A percentile compares a stretch with the other conserved stretches of the same genome.
phyloP scores from a whole-genome alignment of 1,140 invertebrate species.

The Hylaeus anthracinus region DNA sequence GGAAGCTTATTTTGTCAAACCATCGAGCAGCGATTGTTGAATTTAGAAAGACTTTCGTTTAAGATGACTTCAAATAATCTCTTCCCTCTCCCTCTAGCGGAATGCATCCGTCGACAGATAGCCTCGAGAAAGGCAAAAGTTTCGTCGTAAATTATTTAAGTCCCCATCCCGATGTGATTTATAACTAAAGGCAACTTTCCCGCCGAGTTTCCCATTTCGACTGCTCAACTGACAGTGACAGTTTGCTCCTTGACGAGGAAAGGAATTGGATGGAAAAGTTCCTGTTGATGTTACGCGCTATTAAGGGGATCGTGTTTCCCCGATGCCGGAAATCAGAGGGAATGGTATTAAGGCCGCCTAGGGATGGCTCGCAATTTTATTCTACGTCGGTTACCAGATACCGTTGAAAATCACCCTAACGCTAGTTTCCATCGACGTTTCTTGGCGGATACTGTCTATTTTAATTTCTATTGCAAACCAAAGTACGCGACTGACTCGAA shows the following conservation, averaged over 20 bases:
- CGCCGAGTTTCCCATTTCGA: conserved; percentile 11
- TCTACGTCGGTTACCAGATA: conserved; percentile 41
- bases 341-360: conserved; percentile 60
- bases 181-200: conserved; percentile 37
- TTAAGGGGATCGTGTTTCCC: conserved; percentile 74
- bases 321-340: conserved; percentile 70
- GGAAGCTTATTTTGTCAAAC: conserved; percentile 1
- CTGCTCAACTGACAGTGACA: conserved; percentile 43
- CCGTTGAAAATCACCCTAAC: conserved; percentile 33
- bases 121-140: conserved; percentile 28
- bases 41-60: conserved; percentile 14
- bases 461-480: no score
- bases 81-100: background rate
- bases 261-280: conserved; percentile 57
- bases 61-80: background rate
- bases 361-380: conserved; percentile 47
- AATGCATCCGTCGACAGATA: conserved; percentile 15
- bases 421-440: no score
- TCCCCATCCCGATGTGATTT: conserved; percentile 45
- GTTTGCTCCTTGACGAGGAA: conserved; percentile 54
- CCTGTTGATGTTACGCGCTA: conserved; percentile 72
- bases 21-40: background rate
- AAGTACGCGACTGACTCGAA: no score
- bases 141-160: conserved; percentile 48
- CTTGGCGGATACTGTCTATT: no score